Conservation (phyloP, 2,888 invertebrate genomes). For the Willowsia nigromaculata region DNA sequence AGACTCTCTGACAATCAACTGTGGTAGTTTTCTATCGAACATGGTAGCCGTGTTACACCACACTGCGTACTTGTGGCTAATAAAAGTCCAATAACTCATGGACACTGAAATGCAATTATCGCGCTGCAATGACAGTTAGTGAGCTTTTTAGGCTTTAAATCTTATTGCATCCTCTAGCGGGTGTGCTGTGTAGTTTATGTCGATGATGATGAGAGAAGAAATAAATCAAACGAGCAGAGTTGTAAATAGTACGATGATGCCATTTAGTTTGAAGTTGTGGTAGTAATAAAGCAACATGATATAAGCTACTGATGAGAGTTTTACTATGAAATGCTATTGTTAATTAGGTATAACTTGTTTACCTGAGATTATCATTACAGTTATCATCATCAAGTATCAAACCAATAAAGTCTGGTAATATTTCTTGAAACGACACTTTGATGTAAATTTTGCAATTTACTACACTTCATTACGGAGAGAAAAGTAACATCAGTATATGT, state of each 20-base stretch:
- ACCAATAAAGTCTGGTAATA: constrained; percentile 27
- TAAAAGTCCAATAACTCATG: constrained; percentile 7
- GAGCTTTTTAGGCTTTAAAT: constrained; percentile 28
- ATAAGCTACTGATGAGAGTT: neutral
- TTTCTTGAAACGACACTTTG: constrained; percentile 42
- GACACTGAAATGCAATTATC: constrained; percentile 14
- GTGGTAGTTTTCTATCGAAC: too few relatives aligned
- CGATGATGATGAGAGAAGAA: constrained; percentile 45
- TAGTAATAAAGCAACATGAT: neutral
- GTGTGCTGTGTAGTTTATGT: constrained; percentile 27
- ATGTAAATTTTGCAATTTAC: constrained; percentile 36
- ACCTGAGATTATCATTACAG: neutral
- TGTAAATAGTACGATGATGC: neutral
- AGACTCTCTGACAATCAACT: too few relatives aligned
- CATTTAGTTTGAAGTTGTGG: neutral
- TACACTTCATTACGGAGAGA: constrained; percentile 15
- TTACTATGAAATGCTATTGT: neutral
- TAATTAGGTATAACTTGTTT: constrained; percentile 45
- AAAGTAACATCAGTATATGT: constrained; percentile 2
- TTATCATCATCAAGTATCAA: neutral
- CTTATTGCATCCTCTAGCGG: neutral
- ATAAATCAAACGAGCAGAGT: constrained; percentile 25
- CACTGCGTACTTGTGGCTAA: neutral
- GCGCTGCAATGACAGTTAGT: constrained; percentile 29
- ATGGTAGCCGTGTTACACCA: neutral